A percentile compares a stretch with the other conserved stretches of the same genome.
Conservation (phyloP, 1,140 invertebrate species). For the Megathymus violae region DNA sequence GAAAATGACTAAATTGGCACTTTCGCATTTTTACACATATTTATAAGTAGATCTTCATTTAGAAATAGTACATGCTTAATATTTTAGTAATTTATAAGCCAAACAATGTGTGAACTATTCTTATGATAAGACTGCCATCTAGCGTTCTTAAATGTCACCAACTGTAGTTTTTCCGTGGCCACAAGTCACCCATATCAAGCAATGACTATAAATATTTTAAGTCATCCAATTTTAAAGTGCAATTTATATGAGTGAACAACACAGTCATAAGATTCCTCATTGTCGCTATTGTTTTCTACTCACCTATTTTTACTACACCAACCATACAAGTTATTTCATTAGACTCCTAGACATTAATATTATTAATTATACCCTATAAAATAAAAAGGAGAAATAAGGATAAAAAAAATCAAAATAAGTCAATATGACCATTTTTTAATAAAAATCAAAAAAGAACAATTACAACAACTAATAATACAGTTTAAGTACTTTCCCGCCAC, state of each 20-base stretch:
- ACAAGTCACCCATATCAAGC: no score
- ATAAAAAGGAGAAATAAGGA: constrained; percentile 38
- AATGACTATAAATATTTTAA: neutral
- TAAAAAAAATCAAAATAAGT: constrained; percentile 63
- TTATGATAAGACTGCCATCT: neutral
- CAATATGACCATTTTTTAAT: constrained; percentile 79
- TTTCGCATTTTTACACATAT: constrained; percentile 46
- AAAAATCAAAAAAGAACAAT: constrained; percentile 71
- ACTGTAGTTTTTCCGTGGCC: no score
- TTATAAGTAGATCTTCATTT: constrained; percentile 21
- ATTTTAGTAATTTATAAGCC: neutral
- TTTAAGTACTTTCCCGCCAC: constrained; percentile 70
- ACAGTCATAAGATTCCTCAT: neutral
- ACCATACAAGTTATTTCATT: neutral
- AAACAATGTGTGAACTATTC: neutral
- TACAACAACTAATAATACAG: constrained; percentile 65
- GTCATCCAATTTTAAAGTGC: neutral
- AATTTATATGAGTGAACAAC: neutral
- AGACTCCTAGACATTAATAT: neutral
- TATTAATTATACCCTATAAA: neutral
- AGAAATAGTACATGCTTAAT: constrained; percentile 13
- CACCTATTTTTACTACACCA: neutral
- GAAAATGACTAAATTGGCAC: constrained; percentile 58
- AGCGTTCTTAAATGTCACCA: neutral
- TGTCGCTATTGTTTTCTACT: no score